Base-by-base conservation (phyloP, 1,140 invertebrate genomes). In the Aphis gossypii region DNA sequence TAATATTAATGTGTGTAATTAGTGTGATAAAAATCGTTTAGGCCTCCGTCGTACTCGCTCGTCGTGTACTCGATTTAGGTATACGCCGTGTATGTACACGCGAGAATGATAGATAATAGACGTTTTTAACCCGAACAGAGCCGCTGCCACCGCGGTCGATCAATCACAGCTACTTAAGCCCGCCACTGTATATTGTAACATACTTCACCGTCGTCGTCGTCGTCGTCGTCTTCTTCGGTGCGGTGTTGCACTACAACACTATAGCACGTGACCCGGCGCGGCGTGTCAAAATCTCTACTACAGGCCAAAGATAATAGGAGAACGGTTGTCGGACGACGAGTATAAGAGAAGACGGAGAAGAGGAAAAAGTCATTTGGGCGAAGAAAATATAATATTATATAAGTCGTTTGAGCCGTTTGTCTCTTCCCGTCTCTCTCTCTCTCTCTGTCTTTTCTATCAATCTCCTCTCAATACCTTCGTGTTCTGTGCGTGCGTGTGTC, bases 81-180 rank as follows among this genome's bases (percentile, higher is more conserved):
- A 21, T 60, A 60, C 35, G 35, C 56, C 25, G 25, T 11, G 56
- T 76, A 76, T 60, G 25, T 60, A 76, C n/a, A 76, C 38, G 38
- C 3, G 21, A 25, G 82, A 84, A 84, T 41, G 21, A 44, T 44
- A 11, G 38, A 84, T 41, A 41, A 84, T 83, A 21, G 76, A 83
- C 76, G 38, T 41, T 84, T 84, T 84, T 84, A 41, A 84, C 82
- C 35, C 8, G 21, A 84, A 41, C 82, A 38, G 18, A 38, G 18
- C 14, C 48, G 14, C 48, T 51, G 20, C 82, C 82, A 21, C 83
- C 82, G 38, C 83, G 83, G 83, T 86, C 83, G 41, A 86, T 86
- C 83, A 86, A 86, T 86, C 83, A 86, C 83, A 25, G 38, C 38
- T 86, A 86, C 23, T 44, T 86, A 86, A 86, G 83, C 83, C 25